A percentile compares a stretch with the other conserved stretches of the same genome.
Evolutionary conservation across 2,113 vertebrate genomes (phyloP).

Genomic region (Peromyscus californicus): DNA sequence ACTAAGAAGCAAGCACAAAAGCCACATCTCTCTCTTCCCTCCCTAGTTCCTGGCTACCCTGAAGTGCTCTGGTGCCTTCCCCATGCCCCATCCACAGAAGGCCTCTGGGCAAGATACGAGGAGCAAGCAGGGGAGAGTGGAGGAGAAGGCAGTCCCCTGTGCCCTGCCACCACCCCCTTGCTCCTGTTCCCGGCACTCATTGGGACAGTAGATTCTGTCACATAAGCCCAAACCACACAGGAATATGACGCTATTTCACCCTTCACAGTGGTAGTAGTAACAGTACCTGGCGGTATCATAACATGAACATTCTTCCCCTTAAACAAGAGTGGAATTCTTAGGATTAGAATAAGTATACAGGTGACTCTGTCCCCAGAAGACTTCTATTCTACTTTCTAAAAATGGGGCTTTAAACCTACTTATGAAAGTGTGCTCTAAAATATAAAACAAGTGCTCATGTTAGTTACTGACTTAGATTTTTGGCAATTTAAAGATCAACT

Average conservation of each 20-base stretch:
- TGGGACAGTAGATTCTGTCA: not conserved
- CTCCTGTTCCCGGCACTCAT: not conserved
- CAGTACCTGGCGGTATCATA: constrained; percentile 2
- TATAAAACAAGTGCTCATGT: constrained; percentile 35
- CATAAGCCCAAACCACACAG: constrained; percentile 34
- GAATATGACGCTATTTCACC: not conserved
- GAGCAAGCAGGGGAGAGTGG: not conserved
- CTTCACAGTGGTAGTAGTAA: constrained; percentile 7
- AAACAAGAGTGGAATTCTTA: not conserved
- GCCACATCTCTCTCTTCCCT: not conserved
- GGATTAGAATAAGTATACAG: not conserved
- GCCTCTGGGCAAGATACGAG: not conserved
- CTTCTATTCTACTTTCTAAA: constrained; percentile 57
- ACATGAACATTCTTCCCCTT: constrained; percentile 37
- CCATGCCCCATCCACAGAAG: not conserved
- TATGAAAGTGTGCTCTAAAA: constrained; percentile 46
- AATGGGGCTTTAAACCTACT: not conserved
- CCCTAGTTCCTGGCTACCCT: not conserved
- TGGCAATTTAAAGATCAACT: constrained; percentile 44
- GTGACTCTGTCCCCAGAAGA: constrained; percentile 56
- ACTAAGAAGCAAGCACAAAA: not conserved
- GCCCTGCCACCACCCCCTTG: not conserved
- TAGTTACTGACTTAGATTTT: constrained; percentile 26
- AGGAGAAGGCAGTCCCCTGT: not conserved
- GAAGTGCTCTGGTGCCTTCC: not conserved